Evolutionary conservation across 1,140 invertebrate genomes (phyloP).

Genomic region (Cydia pomonella): DNA sequence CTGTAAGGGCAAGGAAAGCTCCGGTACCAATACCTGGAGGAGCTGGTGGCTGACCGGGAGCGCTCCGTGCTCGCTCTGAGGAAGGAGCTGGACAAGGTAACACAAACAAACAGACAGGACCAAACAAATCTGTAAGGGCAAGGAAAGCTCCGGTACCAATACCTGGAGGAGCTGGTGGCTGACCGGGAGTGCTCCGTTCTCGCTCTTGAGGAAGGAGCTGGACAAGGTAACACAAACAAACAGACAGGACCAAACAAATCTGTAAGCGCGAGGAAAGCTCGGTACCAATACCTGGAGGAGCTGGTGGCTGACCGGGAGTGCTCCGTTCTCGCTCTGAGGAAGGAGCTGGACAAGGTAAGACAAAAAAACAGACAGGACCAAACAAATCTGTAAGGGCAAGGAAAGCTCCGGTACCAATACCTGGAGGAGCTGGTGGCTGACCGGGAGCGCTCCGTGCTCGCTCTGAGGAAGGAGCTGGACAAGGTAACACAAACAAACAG

Average conservation of each 20-base stretch:
- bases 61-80: slow-evolving; percentile 95
- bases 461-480: slow-evolving; percentile 94
- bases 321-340: slow-evolving; percentile 94
- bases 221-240: slow-evolving; percentile 88
- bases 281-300: slow-evolving; percentile 98
- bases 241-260: slow-evolving; percentile 69
- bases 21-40: slow-evolving; percentile 98
- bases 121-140: too few relatives aligned
- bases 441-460: slow-evolving; percentile 95
- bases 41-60: slow-evolving; percentile 95
- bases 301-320: slow-evolving; percentile 96
- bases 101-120: too few relatives aligned
- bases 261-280: too few relatives aligned
- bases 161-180: slow-evolving; percentile 96
- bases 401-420: slow-evolving; percentile 97
- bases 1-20: slow-evolving; percentile 98
- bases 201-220: slow-evolving; percentile 93
- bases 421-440: slow-evolving; percentile 97
- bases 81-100: slow-evolving; percentile 95
- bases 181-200: slow-evolving; percentile 97
- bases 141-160: slow-evolving; percentile 93
- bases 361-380: too few relatives aligned
- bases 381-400: too few relatives aligned
- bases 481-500: slow-evolving; percentile 87
- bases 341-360: slow-evolving; percentile 94